Conservation (phyloP, 2,797 vertebrate genomes). For the Rhinella marina region DNA sequence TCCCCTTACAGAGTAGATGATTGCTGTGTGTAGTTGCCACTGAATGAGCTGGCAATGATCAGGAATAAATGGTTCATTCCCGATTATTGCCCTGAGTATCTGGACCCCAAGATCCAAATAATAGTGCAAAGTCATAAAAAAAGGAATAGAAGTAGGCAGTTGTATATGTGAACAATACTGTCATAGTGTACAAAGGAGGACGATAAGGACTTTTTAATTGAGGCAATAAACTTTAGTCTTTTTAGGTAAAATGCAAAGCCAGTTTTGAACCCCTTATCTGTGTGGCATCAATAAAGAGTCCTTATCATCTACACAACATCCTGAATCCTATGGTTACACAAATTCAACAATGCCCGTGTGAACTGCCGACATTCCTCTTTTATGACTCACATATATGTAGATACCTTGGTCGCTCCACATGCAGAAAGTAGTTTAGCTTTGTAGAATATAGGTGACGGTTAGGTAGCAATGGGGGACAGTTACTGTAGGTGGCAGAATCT, state of each 20-base stretch:
- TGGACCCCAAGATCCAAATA: background rate
- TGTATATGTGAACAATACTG: background rate
- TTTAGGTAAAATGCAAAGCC: background rate
- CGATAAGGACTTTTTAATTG: background rate
- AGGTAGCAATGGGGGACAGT: too few species aligned
- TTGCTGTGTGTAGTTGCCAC: too few species aligned
- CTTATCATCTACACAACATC: constrained; percentile 5
- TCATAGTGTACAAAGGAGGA: background rate
- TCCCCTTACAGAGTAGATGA: too few species aligned
- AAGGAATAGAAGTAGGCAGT: background rate
- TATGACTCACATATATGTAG: background rate
- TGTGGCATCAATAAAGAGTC: background rate
- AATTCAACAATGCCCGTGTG: background rate
- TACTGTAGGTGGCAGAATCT: too few species aligned
- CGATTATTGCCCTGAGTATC: too few species aligned
- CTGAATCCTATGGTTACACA: constrained; percentile 8
- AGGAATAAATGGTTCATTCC: too few species aligned
- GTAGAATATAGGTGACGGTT: background rate
- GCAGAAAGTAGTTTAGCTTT: background rate
- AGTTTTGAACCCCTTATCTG: background rate
- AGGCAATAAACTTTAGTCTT: background rate
- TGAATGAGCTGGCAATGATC: too few species aligned
- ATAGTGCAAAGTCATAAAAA: background rate
- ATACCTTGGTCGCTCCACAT: background rate
- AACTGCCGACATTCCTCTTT: background rate